Evolutionary conservation across 2,888 invertebrate genomes (phyloP), one percentile per base, ranked within the genome.

Genomic region (Mythimna vitellina): DNA sequence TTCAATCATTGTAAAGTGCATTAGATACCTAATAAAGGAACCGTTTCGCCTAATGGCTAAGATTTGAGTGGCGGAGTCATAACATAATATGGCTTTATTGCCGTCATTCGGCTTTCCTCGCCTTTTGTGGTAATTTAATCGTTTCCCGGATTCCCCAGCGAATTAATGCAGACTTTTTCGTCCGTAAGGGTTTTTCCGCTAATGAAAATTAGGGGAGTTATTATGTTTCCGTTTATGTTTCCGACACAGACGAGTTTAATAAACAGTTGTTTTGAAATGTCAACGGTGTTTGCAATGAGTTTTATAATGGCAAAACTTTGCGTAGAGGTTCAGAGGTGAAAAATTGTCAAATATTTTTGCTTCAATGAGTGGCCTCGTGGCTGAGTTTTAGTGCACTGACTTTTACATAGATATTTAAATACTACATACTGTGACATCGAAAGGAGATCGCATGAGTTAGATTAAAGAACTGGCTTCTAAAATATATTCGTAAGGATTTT

Each of bases 91-190:
- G 84, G 81, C 86, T 92, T 93, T 92, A 93, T 89, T 84, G 88
- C 89, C 81, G 88, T 87, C 88, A 91, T 93, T 90, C 88, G 87
- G 79, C 85, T 88, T 78, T 89, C 89, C 90, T 85, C 89, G 89
- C 88, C 86, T 89, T 93, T 92, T 92, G 92, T 90, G 92, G 92
- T 93, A 93, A 95, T 94, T 93, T 93, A 92, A 95, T 93, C 90
- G 92, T 84, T 91, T 90, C 88, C 89, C 81, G 86, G 88, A 90
- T 89, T 83, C 81, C 65, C 80, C 63, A 73, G 78, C 68, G 84
- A 83, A 89, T 89, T 90, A 88, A 87, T 87, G 85, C 73, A 67
- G 73, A 76, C 73, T 78, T 87, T 89, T 90, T 80, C 83, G 80
- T 74, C 71, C 76, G 82, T 76, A 68, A 81, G 78, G 69, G 69